Conservation (phyloP, 2,113 vertebrate species). For the Puffinus mauretanicus region DNA sequence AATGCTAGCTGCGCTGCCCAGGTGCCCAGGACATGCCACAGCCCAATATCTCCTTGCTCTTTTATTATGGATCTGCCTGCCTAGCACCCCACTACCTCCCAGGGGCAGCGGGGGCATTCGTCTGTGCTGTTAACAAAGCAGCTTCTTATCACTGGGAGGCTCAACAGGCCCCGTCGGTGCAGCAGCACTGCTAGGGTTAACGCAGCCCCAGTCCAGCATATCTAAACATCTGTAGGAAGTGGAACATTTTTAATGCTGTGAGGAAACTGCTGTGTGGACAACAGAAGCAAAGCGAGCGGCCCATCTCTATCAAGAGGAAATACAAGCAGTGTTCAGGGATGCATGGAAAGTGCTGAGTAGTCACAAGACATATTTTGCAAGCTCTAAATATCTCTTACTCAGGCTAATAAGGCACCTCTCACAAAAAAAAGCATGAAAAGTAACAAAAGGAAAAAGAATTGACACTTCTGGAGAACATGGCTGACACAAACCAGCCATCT, state of each 20-base stretch:
- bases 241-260: conserved; percentile 22
- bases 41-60: background rate
- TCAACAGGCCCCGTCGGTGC: fast-evolving
- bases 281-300: background rate
- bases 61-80: background rate
- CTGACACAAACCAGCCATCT: background rate
- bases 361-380: background rate
- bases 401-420: background rate
- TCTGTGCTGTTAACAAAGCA: background rate
- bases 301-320: background rate
- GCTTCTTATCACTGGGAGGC: background rate
- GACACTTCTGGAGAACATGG: background rate
- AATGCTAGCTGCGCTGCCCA: background rate
- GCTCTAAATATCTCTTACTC: background rate
- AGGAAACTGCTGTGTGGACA: background rate
- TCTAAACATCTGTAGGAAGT: conserved; percentile 2
- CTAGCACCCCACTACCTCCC: background rate
- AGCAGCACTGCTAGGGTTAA: background rate
- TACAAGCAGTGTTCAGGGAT: background rate
- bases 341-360: background rate
- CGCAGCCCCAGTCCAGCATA: background rate
- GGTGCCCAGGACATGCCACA: background rate
- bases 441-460: background rate
- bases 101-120: background rate
- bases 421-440: background rate